These are phyloP conservation scores for Drosophila pseudotalamancana DNA, from an alignment of 2,888 invertebrate genomes.

Conservation along the genomic window DNA sequence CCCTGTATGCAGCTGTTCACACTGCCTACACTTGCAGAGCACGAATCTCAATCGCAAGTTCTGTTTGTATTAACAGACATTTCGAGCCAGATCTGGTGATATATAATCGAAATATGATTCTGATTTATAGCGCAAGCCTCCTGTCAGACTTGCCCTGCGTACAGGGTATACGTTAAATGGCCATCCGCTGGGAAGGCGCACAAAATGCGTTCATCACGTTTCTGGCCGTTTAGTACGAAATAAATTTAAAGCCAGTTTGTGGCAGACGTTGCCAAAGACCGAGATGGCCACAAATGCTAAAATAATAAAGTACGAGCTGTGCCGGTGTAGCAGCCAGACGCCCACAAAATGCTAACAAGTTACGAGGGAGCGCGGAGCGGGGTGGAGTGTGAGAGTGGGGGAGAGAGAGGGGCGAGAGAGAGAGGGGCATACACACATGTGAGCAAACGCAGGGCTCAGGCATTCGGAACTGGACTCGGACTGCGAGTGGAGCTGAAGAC, in stretches of 20 bases:
- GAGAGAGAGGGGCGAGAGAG: background rate
- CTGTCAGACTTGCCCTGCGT: background rate
- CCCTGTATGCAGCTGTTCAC: background rate
- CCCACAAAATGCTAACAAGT: slow-evolving; percentile 72
- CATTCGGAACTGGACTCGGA: slow-evolving; percentile 33
- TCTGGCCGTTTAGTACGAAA: slow-evolving; percentile 62
- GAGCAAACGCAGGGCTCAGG: slow-evolving; percentile 20
- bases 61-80: background rate
- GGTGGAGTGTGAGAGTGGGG: background rate
- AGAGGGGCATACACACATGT: background rate
- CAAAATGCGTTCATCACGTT: slow-evolving; percentile 74
- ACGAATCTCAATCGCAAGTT: too few species aligned
- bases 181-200: slow-evolving; percentile 9
- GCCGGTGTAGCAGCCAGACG: slow-evolving; percentile 45
- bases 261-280: slow-evolving; percentile 15
- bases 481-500: slow-evolving; percentile 3
- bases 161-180: slow-evolving; percentile 22
- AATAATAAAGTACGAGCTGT: slow-evolving; percentile 44
- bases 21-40: too few species aligned
- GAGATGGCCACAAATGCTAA: slow-evolving; percentile 35
- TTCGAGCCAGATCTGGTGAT: background rate
- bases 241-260: slow-evolving; percentile 49
- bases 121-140: background rate
- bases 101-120: background rate
- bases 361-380: slow-evolving; percentile 25